Conservation (phyloP, 2,113 vertebrate species). For the Cyphotilapia sp. region DNA sequence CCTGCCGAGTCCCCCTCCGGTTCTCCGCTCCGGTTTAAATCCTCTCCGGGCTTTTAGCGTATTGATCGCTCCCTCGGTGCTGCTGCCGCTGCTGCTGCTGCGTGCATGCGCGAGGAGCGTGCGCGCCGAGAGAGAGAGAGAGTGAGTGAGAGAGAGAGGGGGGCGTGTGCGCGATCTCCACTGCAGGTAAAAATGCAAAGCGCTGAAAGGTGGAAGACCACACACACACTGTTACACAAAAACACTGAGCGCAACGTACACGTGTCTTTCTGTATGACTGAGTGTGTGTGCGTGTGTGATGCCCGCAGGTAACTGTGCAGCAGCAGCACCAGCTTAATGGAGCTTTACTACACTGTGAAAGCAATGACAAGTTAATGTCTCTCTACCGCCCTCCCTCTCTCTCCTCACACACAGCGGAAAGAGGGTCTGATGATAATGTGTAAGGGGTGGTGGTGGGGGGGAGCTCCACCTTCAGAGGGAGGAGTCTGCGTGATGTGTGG, state of each 20-base stretch:
- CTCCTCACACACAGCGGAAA: background rate
- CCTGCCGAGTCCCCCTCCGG: background rate
- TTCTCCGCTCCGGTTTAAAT: background rate
- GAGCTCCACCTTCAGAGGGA: slow-evolving; percentile 18
- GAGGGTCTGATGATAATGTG: background rate
- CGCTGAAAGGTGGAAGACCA: slow-evolving; percentile 10
- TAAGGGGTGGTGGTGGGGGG: background rate
- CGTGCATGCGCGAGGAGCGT: background rate
- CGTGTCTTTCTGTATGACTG: background rate
- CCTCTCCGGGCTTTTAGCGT: slow-evolving; percentile 30
- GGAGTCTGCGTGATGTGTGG: slow-evolving; percentile 6
- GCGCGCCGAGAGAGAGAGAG: background rate
- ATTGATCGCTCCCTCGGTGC: slow-evolving; percentile 28
- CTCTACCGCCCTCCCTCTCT: background rate
- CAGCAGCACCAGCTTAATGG: slow-evolving; percentile 18
- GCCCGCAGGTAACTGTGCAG: slow-evolving; percentile 3
- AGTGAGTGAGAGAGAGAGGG: background rate
- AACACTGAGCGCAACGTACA: background rate
- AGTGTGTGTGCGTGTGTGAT: background rate
- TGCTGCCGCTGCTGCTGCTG: slow-evolving; percentile 4
- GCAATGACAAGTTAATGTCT: background rate
- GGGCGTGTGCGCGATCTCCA: slow-evolving; percentile 5
- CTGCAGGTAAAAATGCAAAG: slow-evolving; percentile 57
- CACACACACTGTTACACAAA: background rate
- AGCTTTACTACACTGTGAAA: slow-evolving; percentile 28